Percentiles rank a stretch among this genome's conserved stretches.
These are phyloP conservation scores for Bombus huntii DNA, from an alignment of 1,140 invertebrate species.

Conservation along the genomic window DNA sequence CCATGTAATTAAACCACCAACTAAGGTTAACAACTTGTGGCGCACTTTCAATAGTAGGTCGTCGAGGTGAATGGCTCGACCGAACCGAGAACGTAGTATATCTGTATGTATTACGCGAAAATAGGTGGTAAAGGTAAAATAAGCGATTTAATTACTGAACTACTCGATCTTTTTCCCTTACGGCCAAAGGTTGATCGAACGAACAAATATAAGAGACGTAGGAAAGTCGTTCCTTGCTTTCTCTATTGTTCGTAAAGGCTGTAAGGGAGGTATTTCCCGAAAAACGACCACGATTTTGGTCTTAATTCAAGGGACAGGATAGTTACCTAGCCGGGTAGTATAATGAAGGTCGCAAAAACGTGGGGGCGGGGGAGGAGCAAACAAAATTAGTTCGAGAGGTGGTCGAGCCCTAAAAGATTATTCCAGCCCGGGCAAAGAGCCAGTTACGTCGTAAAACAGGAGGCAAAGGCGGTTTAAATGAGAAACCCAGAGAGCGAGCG, in stretches of 20 bases:
- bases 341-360: slow-evolving; percentile 21
- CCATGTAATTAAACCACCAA: slow-evolving; percentile 73
- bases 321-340: background rate
- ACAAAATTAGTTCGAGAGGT: slow-evolving; percentile 44
- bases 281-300: background rate
- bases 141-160: slow-evolving; percentile 22
- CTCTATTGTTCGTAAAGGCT: no score
- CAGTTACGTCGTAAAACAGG: slow-evolving; percentile 38
- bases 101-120: slow-evolving; percentile 16
- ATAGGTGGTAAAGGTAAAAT: background rate
- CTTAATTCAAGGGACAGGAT: background rate
- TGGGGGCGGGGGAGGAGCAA: background rate
- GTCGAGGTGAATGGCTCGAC: slow-evolving; percentile 33
- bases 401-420: slow-evolving; percentile 35
- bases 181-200: background rate
- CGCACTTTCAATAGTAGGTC: slow-evolving; percentile 61
- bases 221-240: no score
- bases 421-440: slow-evolving; percentile 38
- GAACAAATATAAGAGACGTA: background rate
- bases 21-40: slow-evolving; percentile 66
- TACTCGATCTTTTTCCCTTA: background rate
- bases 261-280: no score
- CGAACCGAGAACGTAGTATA: background rate
- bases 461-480: slow-evolving; percentile 35
- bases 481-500: background rate